Evolutionary conservation across 35 echinoderm and acorn worm species (phyloP).

Genomic region (Ophioderma brevispina): DNA sequence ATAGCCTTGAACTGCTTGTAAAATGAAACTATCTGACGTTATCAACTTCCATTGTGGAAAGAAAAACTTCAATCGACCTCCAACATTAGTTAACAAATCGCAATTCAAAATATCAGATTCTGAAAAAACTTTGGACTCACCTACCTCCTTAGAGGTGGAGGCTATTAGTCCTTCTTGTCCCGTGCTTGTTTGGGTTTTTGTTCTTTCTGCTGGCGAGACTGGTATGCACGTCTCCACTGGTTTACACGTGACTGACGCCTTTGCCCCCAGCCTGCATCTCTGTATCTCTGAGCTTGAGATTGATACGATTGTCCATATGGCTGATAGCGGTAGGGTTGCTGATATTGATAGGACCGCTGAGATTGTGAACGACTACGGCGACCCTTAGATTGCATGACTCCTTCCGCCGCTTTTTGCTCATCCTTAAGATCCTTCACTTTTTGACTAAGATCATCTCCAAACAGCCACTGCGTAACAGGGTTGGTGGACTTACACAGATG

Average conservation of each 20-base stretch:
- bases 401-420: no score
- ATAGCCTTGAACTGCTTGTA: slow-evolving; percentile 30
- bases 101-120: no score
- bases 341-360: background rate
- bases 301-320: no score
- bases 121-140: background rate
- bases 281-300: background rate
- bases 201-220: slow-evolving; percentile 17
- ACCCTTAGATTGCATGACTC: background rate
- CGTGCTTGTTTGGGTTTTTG: background rate
- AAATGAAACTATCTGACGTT: slow-evolving; percentile 25
- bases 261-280: background rate
- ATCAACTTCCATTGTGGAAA: slow-evolving; percentile 19
- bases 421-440: no score
- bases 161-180: slow-evolving; percentile 1
- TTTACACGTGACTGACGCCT: no score
- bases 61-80: slow-evolving; percentile 33
- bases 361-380: background rate
- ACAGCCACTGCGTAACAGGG: no score
- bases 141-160: background rate
- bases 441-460: no score
- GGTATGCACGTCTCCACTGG: background rate
- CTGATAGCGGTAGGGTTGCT: background rate
- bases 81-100: no score
- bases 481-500: slow-evolving; percentile 13